Percentiles rank a stretch among this genome's conserved stretches.
Conservation (phyloP, 2,888 invertebrate genomes). For the Drosophila setosimentum region DNA sequence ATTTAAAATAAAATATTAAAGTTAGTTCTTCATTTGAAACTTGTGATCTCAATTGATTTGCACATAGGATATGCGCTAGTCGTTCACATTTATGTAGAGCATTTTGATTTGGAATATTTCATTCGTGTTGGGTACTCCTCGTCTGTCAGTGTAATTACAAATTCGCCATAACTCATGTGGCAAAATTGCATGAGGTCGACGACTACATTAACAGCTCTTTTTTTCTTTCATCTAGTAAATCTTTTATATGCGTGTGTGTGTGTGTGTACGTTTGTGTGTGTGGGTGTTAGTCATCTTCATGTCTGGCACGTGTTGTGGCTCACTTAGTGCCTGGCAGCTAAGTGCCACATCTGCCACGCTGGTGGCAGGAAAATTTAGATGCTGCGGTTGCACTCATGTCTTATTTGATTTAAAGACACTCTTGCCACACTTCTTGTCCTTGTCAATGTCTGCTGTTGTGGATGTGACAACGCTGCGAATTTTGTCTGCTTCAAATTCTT, state of each 20-base stretch:
- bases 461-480: slow-evolving; percentile 19
- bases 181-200: slow-evolving; percentile 66
- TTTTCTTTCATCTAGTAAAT: slow-evolving; percentile 6
- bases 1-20: background rate
- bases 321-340: slow-evolving; percentile 59
- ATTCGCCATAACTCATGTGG: slow-evolving; percentile 43
- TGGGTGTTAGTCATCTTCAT: slow-evolving; percentile 44
- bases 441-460: slow-evolving; percentile 30
- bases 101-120: slow-evolving; percentile 24
- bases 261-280: background rate
- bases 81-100: background rate
- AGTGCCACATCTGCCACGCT: slow-evolving; percentile 37
- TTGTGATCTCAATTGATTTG: background rate
- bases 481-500: slow-evolving; percentile 7
- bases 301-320: slow-evolving; percentile 60
- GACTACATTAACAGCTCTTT: slow-evolving; percentile 63
- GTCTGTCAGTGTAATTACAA: slow-evolving; percentile 47
- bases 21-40: background rate
- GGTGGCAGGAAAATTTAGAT: slow-evolving; percentile 23
- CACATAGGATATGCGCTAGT: slow-evolving; percentile 6
- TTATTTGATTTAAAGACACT: slow-evolving; percentile 32
- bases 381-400: slow-evolving; percentile 22
- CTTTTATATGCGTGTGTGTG: background rate
- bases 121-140: slow-evolving; percentile 20
- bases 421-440: slow-evolving; percentile 19